phyloP scores from a whole-genome alignment of 2,888 invertebrate species.

The Drosophila vallismaia region DNA sequence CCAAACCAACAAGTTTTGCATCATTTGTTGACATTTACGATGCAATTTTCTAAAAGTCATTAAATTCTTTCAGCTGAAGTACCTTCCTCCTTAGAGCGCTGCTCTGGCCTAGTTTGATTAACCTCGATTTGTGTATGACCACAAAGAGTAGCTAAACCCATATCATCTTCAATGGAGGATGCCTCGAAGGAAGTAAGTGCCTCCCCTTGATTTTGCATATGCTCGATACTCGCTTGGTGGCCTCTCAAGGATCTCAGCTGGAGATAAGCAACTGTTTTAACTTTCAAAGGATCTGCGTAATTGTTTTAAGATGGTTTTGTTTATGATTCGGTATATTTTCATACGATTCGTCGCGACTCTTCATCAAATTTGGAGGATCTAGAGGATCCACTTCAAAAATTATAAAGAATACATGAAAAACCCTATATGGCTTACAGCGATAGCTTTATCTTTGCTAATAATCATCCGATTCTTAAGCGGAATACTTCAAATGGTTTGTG shows the following conservation, averaged over 20 bases:
- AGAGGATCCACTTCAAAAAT: too few relatives aligned
- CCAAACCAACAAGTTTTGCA: conserved; percentile 30
- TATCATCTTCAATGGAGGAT: conserved; percentile 22
- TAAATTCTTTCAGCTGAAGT: conserved; percentile 48
- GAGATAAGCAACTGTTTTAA: neutral
- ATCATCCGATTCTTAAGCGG: too few relatives aligned
- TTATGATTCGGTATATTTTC: too few relatives aligned
- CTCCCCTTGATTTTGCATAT: conserved; percentile 18
- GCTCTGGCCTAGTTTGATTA: conserved; percentile 68
- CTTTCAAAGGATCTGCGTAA: neutral
- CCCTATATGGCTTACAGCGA: too few relatives aligned
- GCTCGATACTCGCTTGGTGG: conserved; percentile 17
- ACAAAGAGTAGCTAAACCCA: conserved; percentile 17
- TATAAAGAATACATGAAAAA: too few relatives aligned
- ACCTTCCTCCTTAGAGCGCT: conserved; percentile 2
- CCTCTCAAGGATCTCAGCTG: conserved; percentile 26
- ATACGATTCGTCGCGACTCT: too few relatives aligned
- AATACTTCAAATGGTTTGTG: too few relatives aligned
- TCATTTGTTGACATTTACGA: conserved; percentile 71
- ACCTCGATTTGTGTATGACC: conserved; percentile 56
- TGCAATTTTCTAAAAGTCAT: conserved; percentile 62
- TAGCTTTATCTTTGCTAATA: too few relatives aligned
- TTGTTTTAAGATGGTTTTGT: neutral
- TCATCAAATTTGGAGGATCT: too few relatives aligned
- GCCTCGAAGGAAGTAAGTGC: conserved; percentile 3